phyloP scores from a whole-genome alignment of 2,113 vertebrate species.

The Azemiops feae region DNA sequence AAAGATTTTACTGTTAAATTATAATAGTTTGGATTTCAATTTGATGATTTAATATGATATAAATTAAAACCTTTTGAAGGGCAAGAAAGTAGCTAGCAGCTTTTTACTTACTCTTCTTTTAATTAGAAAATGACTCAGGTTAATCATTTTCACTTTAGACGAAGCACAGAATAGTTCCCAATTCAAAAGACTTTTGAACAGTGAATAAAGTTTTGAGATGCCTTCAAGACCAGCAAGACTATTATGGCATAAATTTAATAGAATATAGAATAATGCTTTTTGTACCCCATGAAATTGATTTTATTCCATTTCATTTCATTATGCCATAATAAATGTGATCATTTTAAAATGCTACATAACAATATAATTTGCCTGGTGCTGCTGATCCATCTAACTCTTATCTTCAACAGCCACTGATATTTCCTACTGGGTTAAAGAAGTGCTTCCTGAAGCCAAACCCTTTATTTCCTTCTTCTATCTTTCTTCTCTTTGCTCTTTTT shows the following conservation, averaged over 20 bases:
- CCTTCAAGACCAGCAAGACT: not conserved
- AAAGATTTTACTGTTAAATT: slow-evolving; percentile 53
- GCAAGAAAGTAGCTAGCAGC: not conserved
- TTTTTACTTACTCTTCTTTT: slow-evolving; percentile 29
- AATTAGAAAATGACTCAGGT: not conserved
- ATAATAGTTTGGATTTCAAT: slow-evolving; percentile 42
- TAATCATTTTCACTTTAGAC: not conserved
- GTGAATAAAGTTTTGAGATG: not conserved
- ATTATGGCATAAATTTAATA: not conserved
- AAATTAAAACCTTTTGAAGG: slow-evolving; percentile 44
- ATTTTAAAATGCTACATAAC: not conserved
- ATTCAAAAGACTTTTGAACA: not conserved
- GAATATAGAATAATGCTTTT: not conserved
- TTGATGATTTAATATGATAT: slow-evolving; percentile 44
- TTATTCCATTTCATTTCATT: not conserved
- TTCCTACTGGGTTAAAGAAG: not conserved
- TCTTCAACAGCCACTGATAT: not conserved
- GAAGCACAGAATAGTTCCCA: not conserved
- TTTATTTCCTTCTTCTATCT: not conserved
- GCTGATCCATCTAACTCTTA: not conserved
- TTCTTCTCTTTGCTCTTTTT: not conserved
- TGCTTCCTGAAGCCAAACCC: not conserved
- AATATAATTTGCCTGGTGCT: not conserved
- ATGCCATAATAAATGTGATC: not conserved
- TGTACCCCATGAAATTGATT: not conserved